Base-by-base conservation (phyloP, 2,888 invertebrate genomes). In the Iphiclides podalirius region DNA sequence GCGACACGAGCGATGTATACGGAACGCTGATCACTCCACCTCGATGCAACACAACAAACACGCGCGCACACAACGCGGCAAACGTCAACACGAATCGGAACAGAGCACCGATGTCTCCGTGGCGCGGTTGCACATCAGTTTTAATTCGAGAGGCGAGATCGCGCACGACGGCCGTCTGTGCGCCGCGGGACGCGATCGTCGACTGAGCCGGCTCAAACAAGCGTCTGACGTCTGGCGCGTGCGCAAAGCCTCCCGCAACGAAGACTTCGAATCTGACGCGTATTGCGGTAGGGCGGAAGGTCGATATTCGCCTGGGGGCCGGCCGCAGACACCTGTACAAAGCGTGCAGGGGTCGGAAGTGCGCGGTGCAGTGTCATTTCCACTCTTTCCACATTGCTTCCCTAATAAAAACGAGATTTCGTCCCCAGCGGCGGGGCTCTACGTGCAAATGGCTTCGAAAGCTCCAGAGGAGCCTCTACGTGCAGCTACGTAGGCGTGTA, bases 351-450 rank as follows among this genome's bases (percentile, higher is more conserved):
- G 80, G 78, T 81, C 79, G 85, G 84, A 85, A 85, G 83, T 82
- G 75, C 72, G 74, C 75, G 79, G 77, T 86, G 86, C 87, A 87
- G 77, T 83, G 86, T 86, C 85, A 85, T 83, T 86, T 81, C 83
- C 80, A 83, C 20, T 80, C 73, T 72, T 75, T 76, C 79, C 79
- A 81, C 82, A 73, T 78, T 75, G 76, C 77, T 82, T 77, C 80
- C 73, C 78, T 77, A 79, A 81, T 85, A 84, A 81, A 82, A 85
- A 81, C 77, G 78, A 76, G 81, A 84, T 85, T 85, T 77, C 74
- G 46, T 68, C 72, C 60, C 47, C 40, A 23, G n/a, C n/a, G n/a
- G 38, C 38, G 46, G 31, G 38, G 23, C 40, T 34, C 28, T 13
- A 20, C 38, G 33, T 38, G 33, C 20, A 33, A 46, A 40, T 13